phyloP scores from a whole-genome alignment of 1,140 invertebrate genomes.

The Procambarus clarkii region DNA sequence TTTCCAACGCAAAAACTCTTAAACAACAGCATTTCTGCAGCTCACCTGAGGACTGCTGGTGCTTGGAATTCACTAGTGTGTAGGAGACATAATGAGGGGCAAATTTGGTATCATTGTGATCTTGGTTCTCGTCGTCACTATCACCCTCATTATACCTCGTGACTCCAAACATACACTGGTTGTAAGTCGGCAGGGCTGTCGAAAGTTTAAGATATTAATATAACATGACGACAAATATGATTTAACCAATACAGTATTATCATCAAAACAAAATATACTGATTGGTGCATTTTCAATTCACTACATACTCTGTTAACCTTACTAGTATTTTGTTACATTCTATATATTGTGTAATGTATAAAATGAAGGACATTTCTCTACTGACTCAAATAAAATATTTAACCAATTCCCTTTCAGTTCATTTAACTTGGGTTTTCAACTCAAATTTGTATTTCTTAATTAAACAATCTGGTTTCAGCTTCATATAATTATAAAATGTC shows the following conservation, averaged over 20 bases:
- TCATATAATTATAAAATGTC: no score
- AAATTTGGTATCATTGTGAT: constrained; percentile 9
- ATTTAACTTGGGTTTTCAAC: no score
- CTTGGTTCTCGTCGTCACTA: constrained; percentile 33
- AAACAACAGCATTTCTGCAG: background rate
- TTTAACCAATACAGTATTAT: no score
- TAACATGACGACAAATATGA: background rate
- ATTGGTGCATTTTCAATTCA: background rate
- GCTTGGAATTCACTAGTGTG: constrained; percentile 5
- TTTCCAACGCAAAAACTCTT: no score
- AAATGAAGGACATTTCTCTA: background rate
- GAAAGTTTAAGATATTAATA: background rate
- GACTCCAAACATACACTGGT: constrained; percentile 53
- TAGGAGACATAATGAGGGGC: constrained; percentile 52
- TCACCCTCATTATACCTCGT: constrained; percentile 29
- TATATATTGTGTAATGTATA: background rate
- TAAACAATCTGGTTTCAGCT: no score
- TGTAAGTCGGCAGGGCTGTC: constrained; percentile 37
- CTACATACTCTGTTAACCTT: background rate
- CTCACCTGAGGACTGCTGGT: background rate
- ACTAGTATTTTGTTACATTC: background rate
- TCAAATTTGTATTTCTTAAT: no score
- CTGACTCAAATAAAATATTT: no score
- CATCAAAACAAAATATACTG: no score
- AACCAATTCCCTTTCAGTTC: no score